Conservation (phyloP, 2,888 invertebrate species). For the Lochmaea crataegi region DNA sequence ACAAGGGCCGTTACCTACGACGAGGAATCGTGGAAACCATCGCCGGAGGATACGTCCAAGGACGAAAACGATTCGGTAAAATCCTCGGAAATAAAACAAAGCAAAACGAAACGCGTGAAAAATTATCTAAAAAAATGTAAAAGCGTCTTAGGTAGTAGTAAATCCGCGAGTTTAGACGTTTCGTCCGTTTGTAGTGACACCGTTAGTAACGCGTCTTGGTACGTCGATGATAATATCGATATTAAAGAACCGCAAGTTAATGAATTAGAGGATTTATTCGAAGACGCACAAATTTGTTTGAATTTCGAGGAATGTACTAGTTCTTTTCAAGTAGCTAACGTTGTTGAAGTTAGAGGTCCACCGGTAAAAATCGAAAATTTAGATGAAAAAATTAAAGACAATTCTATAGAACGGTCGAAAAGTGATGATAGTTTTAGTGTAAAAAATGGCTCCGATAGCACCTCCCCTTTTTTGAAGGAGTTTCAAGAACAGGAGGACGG, state of each 20-base stretch:
- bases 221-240: constrained; percentile 53
- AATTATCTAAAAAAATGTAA: constrained; percentile 69
- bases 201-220: constrained; percentile 55
- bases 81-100: constrained; percentile 65
- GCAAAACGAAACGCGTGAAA: constrained; percentile 68
- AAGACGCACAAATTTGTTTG: constrained; percentile 51
- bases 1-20: constrained; percentile 61
- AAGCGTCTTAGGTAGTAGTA: constrained; percentile 62
- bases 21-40: constrained; percentile 63
- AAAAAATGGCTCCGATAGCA: constrained; percentile 35
- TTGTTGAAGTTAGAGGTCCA: constrained; percentile 55
- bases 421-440: constrained; percentile 14
- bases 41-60: constrained; percentile 56
- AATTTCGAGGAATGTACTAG: constrained; percentile 43
- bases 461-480: constrained; percentile 60
- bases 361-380: constrained; percentile 11
- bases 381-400: constrained; percentile 20
- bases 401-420: not conserved
- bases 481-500: constrained; percentile 60
- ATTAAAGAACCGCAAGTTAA: constrained; percentile 57
- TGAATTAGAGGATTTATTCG: constrained; percentile 58
- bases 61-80: constrained; percentile 53
- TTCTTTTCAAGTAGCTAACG: constrained; percentile 55
- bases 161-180: constrained; percentile 48
- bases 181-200: constrained; percentile 39